Evolutionary conservation across 2,888 invertebrate species (phyloP).

Genomic region (Drosophila seclusa): DNA sequence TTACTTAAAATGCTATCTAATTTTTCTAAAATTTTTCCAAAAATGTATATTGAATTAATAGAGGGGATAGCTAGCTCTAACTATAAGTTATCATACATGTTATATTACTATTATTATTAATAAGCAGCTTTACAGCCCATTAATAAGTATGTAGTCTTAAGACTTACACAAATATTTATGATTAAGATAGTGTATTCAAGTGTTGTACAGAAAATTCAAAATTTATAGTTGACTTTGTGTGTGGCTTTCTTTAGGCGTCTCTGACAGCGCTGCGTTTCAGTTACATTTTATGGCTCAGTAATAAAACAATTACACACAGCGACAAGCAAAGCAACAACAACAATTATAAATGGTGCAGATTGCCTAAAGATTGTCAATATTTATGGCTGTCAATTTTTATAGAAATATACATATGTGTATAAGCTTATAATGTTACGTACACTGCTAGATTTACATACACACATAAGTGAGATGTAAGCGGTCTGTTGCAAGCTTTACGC

Average conservation of each 20-base stretch:
- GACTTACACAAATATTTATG: background rate
- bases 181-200: constrained; percentile 21
- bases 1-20: background rate
- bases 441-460: constrained; percentile 10
- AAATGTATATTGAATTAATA: background rate
- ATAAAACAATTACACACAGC: constrained; percentile 55
- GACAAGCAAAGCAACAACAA: constrained; percentile 51
- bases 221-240: constrained; percentile 48
- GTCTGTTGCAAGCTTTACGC: constrained; percentile 49
- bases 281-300: constrained; percentile 72
- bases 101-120: background rate
- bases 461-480: constrained; percentile 38
- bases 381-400: constrained; percentile 67
- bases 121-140: background rate
- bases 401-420: constrained; percentile 42
- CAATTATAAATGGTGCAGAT: constrained; percentile 64
- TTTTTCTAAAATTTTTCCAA: background rate
- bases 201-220: background rate
- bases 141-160: background rate
- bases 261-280: constrained; percentile 49
- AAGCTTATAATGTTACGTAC: constrained; percentile 14
- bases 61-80: fast-evolving
- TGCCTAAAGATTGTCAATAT: constrained; percentile 70
- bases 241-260: constrained; percentile 55
- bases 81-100: background rate